A percentile compares a stretch with the other conserved stretches of the same genome.
phyloP scores from a whole-genome alignment of 1,140 invertebrate genomes.

The Ephestia elutella region DNA sequence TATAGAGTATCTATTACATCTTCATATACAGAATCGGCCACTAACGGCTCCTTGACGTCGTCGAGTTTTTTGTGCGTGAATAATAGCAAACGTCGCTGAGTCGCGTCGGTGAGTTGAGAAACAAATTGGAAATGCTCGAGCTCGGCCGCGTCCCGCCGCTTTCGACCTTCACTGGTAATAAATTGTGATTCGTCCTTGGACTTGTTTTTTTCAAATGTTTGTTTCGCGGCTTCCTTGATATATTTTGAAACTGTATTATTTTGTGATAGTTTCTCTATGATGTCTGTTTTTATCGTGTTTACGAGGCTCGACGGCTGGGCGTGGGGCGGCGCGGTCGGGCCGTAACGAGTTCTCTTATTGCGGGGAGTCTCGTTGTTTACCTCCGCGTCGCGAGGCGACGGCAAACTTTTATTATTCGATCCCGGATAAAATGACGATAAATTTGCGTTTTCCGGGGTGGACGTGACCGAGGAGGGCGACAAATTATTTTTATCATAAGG shows the following conservation, averaged over 20 bases:
- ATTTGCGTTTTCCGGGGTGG: slow-evolving; percentile 15
- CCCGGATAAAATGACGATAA: slow-evolving; percentile 12
- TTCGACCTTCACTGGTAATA: not conserved
- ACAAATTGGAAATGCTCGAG: not conserved
- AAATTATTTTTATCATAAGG: slow-evolving; percentile 13
- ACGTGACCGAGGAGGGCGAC: slow-evolving; percentile 6
- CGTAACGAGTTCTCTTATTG: slow-evolving; percentile 18
- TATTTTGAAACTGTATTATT: slow-evolving; percentile 11
- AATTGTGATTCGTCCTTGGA: slow-evolving; percentile 12
- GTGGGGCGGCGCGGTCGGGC: slow-evolving; percentile 6
- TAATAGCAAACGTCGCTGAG: slow-evolving; percentile 7
- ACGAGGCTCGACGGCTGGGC: slow-evolving; percentile 11
- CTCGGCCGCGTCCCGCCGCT: not conserved
- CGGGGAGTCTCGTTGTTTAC: slow-evolving; percentile 19
- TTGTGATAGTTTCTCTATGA: slow-evolving; percentile 9
- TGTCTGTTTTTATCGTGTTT: slow-evolving; percentile 21
- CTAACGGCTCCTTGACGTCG: not conserved
- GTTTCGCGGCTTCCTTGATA: slow-evolving; percentile 14
- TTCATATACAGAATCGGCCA: slow-evolving; percentile 19
- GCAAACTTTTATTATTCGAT: slow-evolving; percentile 18
- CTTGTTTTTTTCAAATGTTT: slow-evolving; percentile 16
- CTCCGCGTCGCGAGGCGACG: slow-evolving; percentile 10
- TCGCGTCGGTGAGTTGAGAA: not conserved
- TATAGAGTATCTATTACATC: slow-evolving; percentile 26
- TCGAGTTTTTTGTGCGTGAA: slow-evolving; percentile 14